Percentiles rank a stretch among this genome's conserved stretches.
phyloP scores from a whole-genome alignment of 64 coral and sea anemone species.

The Astreopora myriophthalma region DNA sequence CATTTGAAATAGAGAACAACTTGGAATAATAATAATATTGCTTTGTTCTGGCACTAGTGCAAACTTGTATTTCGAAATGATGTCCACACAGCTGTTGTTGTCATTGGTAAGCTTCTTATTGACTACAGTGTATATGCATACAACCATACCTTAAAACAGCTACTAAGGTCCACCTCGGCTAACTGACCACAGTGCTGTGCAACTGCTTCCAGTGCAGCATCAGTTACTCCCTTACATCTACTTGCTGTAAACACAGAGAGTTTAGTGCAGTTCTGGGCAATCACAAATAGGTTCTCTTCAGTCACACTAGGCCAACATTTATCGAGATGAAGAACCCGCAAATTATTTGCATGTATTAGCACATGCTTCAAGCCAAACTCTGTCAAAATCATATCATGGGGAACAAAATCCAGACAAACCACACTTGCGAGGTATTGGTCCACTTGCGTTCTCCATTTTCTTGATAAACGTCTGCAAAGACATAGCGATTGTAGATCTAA shows the following conservation, averaged over 20 bases:
- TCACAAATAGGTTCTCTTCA: conserved; percentile 73
- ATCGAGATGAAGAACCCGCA: conserved; percentile 75
- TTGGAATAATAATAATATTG: no score
- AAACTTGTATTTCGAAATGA: no score
- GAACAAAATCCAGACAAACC: conserved; percentile 74
- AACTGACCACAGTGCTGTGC: conserved; percentile 69
- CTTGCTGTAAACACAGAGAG: conserved; percentile 66
- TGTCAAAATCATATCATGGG: conserved; percentile 62
- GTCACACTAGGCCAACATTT: conserved; percentile 84
- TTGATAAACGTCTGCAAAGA: conserved; percentile 72
- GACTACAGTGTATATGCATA: no score
- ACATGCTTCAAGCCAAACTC: conserved; percentile 61
- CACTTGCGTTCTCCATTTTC: conserved; percentile 56
- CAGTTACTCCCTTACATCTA: conserved; percentile 82
- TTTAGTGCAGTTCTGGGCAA: conserved; percentile 85
- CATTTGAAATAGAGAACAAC: no score
- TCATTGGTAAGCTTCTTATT: no score
- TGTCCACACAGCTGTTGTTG: no score
- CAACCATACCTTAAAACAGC: conserved; percentile 83
- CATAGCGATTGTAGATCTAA: conserved; percentile 66
- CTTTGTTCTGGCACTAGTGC: no score
- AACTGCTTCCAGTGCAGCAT: conserved; percentile 56
- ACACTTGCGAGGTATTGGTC: conserved; percentile 54
- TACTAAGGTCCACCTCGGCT: conserved; percentile 88
- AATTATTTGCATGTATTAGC: conserved; percentile 45